Evolutionary conservation across 2,797 vertebrate genomes (phyloP).

Genomic region (Rhyacichthys aspro): DNA sequence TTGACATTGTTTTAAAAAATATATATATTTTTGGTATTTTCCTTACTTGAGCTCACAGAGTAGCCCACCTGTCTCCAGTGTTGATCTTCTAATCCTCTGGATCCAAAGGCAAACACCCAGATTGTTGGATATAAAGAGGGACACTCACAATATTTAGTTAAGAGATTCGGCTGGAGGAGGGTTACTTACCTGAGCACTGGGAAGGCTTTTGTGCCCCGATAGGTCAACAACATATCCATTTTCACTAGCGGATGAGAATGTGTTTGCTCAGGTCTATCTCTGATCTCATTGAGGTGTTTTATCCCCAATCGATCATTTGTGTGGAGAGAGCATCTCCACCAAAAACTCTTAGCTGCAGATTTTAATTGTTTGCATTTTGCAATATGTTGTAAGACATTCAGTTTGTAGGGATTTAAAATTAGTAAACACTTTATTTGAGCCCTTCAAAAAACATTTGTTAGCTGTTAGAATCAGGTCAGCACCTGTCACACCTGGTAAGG

Average conservation of each 20-base stretch:
- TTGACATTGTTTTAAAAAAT: too few relatives aligned
- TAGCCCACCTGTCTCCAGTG: conserved; percentile 44
- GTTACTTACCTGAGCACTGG: conserved; percentile 75
- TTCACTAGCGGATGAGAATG: conserved; percentile 75
- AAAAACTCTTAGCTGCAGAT: background rate
- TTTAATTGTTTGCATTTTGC: too few relatives aligned
- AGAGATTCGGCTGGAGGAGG: conserved; percentile 79
- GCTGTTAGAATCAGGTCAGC: conserved; percentile 53
- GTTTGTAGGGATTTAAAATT: too few relatives aligned
- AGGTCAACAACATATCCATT: conserved; percentile 79
- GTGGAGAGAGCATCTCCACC: conserved; percentile 39
- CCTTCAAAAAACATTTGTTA: conserved; percentile 17
- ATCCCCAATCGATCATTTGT: conserved; percentile 53
- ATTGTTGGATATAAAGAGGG: conserved; percentile 74
- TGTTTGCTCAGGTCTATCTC: conserved; percentile 72
- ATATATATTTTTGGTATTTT: background rate
- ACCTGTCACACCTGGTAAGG: conserved; percentile 55
- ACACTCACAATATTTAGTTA: conserved; percentile 84
- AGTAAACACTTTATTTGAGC: too few relatives aligned
- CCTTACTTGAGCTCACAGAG: conserved; percentile 33
- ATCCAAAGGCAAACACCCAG: conserved; percentile 77
- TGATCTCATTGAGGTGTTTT: conserved; percentile 54
- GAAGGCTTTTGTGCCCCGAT: conserved; percentile 70
- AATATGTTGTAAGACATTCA: too few relatives aligned
- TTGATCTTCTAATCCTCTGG: conserved; percentile 76